Base-by-base conservation (phyloP, 2,113 vertebrate genomes). In the Puntigrus tetrazona region DNA sequence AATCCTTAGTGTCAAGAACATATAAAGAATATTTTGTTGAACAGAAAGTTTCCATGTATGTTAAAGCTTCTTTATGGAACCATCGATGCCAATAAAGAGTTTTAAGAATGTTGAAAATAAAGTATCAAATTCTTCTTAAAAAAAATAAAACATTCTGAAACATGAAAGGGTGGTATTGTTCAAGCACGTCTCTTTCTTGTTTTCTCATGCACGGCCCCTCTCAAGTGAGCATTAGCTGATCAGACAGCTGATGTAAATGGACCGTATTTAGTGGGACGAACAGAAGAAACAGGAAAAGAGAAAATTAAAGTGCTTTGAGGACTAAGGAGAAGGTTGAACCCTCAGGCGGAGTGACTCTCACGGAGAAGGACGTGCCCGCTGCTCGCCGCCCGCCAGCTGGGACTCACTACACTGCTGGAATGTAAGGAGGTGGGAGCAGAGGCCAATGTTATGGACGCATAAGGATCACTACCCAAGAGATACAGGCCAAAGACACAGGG, bases 391-490 rank as follows among this genome's bases (percentile, higher is more conserved):
- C 8, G 5, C 18, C 38, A 80, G 59, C 59, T 80, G 78, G 78
- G 38, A 65, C 38, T 65, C 25, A 31, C 59, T 80, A 22, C 41
- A 65, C 59, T 22, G 59, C 41, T 80, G 78, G 78, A 47, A 75
- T 45, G 22, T 27, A 11, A 80, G 59, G 25, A 65, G 36, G 27
- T 27, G 78, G 34, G 78, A 29, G 27, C 59, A 80, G n/a, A 80
- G 59, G 59, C 16, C 38, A 45, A 65, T 65, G 41, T 18, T 65
- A 80, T 80, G 78, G 59, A 63, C 1, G 14, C 59, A 34, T 34
- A 22, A 20, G 4, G 59, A 31, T 80, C 27, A 65, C 27, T 2
- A 29, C 59, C 78, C 14, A 63, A 29, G 59, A 47, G 41, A 65
- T 36, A 65, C 14, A 65, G 57, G 78, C 14, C 59, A 80, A 80